Percentiles rank a stretch among this genome's conserved stretches.
These are phyloP conservation scores for Oxystoma pomonae DNA, from an alignment of 2,888 invertebrate genomes.

Conservation along the genomic window DNA sequence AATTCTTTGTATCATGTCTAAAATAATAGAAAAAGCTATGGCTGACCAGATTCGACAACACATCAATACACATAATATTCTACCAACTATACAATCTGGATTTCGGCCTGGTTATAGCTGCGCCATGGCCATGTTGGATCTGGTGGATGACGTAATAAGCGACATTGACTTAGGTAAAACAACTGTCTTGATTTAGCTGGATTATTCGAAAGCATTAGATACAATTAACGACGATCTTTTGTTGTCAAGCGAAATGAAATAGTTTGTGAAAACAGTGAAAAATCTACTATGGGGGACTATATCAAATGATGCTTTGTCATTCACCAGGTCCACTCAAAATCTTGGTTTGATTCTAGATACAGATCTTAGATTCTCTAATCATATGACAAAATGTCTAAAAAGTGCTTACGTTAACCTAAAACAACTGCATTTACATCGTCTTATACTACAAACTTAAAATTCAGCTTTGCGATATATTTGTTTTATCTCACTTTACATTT, in stretches of 20 bases:
- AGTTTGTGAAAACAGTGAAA: conserved; percentile 3
- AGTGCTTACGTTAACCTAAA: neutral
- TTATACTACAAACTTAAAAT: neutral
- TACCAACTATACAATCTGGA: neutral
- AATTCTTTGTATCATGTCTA: neutral
- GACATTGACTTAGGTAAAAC: neutral
- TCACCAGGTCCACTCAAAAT: too few species aligned
- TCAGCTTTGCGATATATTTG: neutral
- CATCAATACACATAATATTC: neutral
- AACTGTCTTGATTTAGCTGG: neutral
- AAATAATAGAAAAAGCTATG: conserved; percentile 3
- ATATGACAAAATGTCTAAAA: neutral
- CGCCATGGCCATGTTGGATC: neutral
- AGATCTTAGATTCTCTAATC: neutral
- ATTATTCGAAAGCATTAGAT: conserved; percentile 4
- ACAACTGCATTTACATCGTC: neutral
- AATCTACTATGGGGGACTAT: neutral
- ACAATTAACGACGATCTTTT: neutral
- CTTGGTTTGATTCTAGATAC: too few species aligned
- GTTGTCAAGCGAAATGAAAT: conserved; percentile 1
- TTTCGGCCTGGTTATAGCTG: conserved; percentile 4
- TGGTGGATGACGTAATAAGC: neutral
- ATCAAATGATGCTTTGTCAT: neutral
- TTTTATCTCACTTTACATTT: neutral
- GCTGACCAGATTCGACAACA: neutral